Base-by-base conservation (phyloP, 2,888 invertebrate genomes). In the Ennomos quercinarius region DNA sequence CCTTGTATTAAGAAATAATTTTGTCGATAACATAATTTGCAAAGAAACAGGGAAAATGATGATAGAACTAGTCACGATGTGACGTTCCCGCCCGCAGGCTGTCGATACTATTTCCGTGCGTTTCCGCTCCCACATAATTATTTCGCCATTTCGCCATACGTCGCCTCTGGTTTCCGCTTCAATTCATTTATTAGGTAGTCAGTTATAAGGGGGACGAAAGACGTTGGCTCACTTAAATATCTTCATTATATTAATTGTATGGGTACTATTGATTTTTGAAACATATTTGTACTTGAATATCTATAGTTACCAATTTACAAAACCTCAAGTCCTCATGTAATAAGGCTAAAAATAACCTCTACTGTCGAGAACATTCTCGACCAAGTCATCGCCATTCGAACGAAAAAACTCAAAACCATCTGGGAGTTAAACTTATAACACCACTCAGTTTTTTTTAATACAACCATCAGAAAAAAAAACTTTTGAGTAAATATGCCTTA, bases 101-200 rank as follows among this genome's bases (percentile, higher is more conserved):
- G 57, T 52, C 63, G 50, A 12, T 38, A 42, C 64, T 38, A 63
- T 63, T 65, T 65, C 70, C 63, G 52, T 54, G 58, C 50, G 57
- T 61, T 63, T 59, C 68, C 66, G 53, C 55, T 57, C 53, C 41
- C 42, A 60, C 63, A 59, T 67, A 65, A 67, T 67, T 63, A 67
- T 65, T 61, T 53, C 27, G 47, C 45, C 47, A 52, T 56, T 53
- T 55, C 57, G 40, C 58, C 61, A 60, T 63, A 54, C 56, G 66
- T 63, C 68, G 48, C 35, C 57, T 54, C 56, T 70, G 64, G 55
- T 63, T 72, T 66, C 69, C 55, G 50, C 35, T 42, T 62, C 44
- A 56, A 57, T 63, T 60, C 60, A 56, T 64, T 56, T 44, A 54
- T 41, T 61, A 61, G 17, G 17, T 17, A 17, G 3, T 17, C 17